Evolutionary conservation across 2,797 vertebrate species (phyloP), one percentile per base, ranked within the genome.

Genomic region (Austrolebias charrua): DNA sequence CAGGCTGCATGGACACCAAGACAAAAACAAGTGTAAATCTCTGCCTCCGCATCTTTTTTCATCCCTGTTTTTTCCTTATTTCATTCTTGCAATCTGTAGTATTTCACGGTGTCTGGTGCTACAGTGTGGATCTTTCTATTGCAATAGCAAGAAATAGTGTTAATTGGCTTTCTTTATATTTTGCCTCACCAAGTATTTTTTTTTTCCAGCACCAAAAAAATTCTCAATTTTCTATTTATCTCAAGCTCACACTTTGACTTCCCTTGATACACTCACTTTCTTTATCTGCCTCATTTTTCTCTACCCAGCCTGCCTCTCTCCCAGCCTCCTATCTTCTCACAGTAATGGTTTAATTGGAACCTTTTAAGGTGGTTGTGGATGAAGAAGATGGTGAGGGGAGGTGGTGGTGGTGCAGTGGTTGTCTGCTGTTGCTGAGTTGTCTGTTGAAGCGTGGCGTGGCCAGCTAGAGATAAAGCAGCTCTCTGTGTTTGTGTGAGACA

Each of bases 281-380:
- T 70, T 53, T 60, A 64, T 69, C 43, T 53, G 66, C 55, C 69
- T 77, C 31, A n/a, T 76, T 79, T 80, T 54, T 64, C 33, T 68
- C 28, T 48, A 19, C 40, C 50, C 50, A 38, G 51, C 69, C 54
- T 52, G 7, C 38, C 60, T 64, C 40, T 31, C 61, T 52, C 24
- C 24, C 43, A 43, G 60, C 65, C 67, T 64, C 74, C 65, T 67
- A 59, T 55, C 44, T 64, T 63, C 76, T 82, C 60, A 73, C 63
- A 83, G 65, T 85, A 83, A 90, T 82, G 79, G 60, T 86, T 87
- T 91, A 87, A 92, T 87, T 83, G 79, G 81, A 71, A 69, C 59
- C 68, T 86, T 83, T 90, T 81, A 79, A 85, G 81, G 78, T 84
- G 72, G 65, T 60, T 76, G 74, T 73, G 80, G 75, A 76, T 73